phyloP scores from a whole-genome alignment of 2,113 vertebrate genomes.

The Promerops cafer region DNA sequence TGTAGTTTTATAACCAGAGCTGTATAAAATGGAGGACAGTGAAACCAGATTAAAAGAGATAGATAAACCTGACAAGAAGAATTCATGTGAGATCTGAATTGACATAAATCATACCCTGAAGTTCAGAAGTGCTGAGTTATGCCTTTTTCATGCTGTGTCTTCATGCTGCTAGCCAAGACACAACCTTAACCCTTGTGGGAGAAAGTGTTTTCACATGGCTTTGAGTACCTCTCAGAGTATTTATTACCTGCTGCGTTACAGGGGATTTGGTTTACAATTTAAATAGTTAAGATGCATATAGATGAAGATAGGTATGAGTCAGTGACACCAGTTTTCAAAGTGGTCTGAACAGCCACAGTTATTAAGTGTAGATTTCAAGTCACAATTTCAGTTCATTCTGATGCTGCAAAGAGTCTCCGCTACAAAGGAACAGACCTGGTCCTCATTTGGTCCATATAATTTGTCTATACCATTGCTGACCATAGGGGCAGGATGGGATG shows the following conservation, averaged over 20 bases:
- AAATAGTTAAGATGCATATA: neutral
- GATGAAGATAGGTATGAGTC: neutral
- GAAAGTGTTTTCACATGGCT: neutral
- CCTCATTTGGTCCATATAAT: fast-evolving
- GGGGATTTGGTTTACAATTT: neutral
- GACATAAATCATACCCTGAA: neutral
- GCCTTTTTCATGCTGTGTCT: neutral
- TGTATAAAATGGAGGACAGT: neutral
- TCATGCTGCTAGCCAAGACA: neutral
- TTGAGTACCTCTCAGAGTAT: neutral
- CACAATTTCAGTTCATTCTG: neutral
- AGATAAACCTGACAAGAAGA: neutral
- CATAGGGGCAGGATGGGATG: neutral
- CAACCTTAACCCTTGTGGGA: neutral
- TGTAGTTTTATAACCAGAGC: neutral
- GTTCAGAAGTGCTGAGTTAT: neutral
- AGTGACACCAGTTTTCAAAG: neutral
- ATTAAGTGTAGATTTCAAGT: neutral
- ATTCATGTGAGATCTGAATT: neutral
- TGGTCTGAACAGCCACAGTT: neutral
- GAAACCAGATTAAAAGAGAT: neutral
- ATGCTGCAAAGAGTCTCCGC: neutral
- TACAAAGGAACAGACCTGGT: neutral
- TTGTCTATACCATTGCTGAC: neutral
- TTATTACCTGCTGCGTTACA: neutral